Evolutionary conservation across 2,888 invertebrate species (phyloP).

Genomic region (Marasmarcha lunaedactyla): DNA sequence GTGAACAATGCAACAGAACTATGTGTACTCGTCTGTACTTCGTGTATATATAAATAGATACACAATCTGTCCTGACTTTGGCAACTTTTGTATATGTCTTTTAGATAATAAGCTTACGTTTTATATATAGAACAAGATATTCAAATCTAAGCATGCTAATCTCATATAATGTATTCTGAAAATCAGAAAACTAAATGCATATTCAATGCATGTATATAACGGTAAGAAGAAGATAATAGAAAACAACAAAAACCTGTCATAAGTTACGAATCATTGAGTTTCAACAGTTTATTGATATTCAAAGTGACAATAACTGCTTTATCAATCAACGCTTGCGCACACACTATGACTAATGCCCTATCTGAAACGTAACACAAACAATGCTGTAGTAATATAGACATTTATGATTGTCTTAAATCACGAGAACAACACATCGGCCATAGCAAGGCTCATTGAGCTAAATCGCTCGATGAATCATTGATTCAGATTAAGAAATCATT

Average conservation of each 20-base stretch:
- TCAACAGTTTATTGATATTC: not conserved
- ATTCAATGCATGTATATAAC: too few relatives aligned
- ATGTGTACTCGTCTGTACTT: conserved; percentile 7
- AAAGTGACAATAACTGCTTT: conserved; percentile 1
- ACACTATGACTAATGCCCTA: not conserved
- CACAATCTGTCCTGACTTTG: not conserved
- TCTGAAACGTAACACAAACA: conserved; percentile 25
- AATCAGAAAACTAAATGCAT: too few relatives aligned
- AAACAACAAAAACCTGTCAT: too few relatives aligned
- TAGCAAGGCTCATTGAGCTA: conserved; percentile 59
- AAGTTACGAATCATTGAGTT: not conserved
- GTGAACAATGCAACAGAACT: conserved; percentile 43
- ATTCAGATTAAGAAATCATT: conserved; percentile 39
- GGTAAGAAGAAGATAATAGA: too few relatives aligned
- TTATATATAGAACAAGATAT: too few relatives aligned
- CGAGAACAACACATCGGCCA: conserved; percentile 57
- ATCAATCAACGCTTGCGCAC: not conserved
- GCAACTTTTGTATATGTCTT: not conserved
- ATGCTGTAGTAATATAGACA: conserved; percentile 52
- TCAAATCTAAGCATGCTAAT: too few relatives aligned
- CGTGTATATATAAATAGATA: not conserved
- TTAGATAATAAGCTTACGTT: not conserved
- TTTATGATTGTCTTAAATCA: conserved; percentile 52
- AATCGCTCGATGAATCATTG: conserved; percentile 43
- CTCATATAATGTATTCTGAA: too few relatives aligned